Conservation (phyloP, 2,113 vertebrate species). For the Nettapus auritus region DNA sequence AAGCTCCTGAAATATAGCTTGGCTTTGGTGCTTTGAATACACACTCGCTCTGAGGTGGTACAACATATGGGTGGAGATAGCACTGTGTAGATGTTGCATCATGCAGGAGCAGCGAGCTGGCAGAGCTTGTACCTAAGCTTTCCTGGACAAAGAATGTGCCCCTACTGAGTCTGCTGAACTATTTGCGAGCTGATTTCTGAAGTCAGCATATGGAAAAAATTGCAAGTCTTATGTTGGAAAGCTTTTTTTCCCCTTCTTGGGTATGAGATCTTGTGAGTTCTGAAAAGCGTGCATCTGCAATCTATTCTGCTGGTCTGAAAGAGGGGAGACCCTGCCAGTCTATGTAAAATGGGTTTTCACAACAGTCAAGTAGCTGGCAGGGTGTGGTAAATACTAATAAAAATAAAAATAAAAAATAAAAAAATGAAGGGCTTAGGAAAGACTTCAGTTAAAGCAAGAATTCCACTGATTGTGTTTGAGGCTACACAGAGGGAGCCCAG, state of each 20-base stretch:
- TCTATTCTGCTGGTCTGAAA: neutral
- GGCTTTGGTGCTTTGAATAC: neutral
- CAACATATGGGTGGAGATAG: accelerated
- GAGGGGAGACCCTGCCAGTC: neutral
- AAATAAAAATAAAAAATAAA: no score
- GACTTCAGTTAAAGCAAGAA: neutral
- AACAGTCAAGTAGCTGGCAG: neutral
- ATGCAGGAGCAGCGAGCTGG: neutral
- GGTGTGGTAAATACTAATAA: neutral
- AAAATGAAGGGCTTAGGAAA: neutral
- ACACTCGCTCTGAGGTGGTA: neutral
- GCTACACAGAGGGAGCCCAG: neutral
- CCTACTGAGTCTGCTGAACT: neutral
- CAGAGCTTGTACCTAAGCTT: neutral
- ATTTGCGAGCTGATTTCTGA: neutral
- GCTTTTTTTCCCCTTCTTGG: neutral
- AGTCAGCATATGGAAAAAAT: neutral
- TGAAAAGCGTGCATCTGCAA: neutral
- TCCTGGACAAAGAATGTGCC: neutral
- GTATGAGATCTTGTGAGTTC: neutral
- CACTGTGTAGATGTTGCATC: accelerated
- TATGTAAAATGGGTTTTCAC: neutral
- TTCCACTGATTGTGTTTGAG: neutral
- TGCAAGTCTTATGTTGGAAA: neutral
- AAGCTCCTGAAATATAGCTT: neutral